Evolutionary conservation across 2,888 invertebrate species (phyloP), one percentile per base, ranked within the genome.

Genomic region (Erannis defoliaria): DNA sequence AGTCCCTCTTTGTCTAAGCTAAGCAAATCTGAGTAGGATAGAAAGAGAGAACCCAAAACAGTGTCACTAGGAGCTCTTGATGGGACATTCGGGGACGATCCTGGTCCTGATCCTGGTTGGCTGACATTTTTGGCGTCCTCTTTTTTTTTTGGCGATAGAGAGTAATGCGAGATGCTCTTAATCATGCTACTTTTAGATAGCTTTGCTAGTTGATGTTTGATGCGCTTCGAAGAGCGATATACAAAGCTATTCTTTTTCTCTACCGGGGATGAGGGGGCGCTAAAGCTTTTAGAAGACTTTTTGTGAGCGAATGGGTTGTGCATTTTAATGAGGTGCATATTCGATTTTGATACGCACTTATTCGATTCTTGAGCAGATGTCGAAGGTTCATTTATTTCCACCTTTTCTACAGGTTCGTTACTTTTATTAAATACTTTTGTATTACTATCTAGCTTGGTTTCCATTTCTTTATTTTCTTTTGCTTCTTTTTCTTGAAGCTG

Each of bases 21-120:
- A 35, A 91, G 73, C 48, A 93, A 76, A 70, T 93, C 93, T 18
- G 84, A 86, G 63, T 89, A 92, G 9, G 94, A 93, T 21, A 93
- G 79, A 72, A 94, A 94, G 2, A 93, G 92, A 59, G 93, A 91
- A 14, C 94, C 94, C 67, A 94, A 77, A 0, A 94, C 94, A 0
- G 94, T 94, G 9, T 90, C 90, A 51, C 93, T 87, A 29, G 89
- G 86, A 48, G 81, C 84, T 73, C 87, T 90, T 1, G 88, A 89
- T 38, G 80, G 79, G n/a, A 90, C 82, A 65, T 92, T 89, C 12
- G 86, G 86, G 50, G 84, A 78, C 10, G 90, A 91, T 46, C 86
- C 84, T 6, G 90, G 89, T 62, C 90, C 78, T 16, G 90, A 91
- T 46, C 86, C 84, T 8, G 90, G 89, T 61, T 90, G 86, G 63